phyloP scores from a whole-genome alignment of 2,113 vertebrate species.

The Gasterosteus aculeatus region DNA sequence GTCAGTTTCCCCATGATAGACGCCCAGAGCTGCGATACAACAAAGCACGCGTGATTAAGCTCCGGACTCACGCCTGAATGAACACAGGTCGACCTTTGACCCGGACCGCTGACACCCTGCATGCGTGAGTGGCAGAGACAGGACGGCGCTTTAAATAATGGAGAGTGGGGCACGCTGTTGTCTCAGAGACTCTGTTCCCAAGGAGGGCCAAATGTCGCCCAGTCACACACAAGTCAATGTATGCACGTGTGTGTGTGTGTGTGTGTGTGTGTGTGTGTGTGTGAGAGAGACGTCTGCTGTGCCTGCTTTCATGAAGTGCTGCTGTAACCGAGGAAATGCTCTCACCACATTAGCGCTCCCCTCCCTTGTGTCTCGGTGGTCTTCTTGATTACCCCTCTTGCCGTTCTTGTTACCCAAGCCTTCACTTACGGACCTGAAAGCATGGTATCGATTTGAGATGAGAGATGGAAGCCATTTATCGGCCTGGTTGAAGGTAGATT shows the following conservation, averaged over 20 bases:
- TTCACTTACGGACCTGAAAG: conserved; percentile 73
- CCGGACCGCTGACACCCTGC: conserved; percentile 26
- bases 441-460: conserved; percentile 61
- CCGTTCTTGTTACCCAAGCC: conserved; percentile 60
- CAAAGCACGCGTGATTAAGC: conserved; percentile 59
- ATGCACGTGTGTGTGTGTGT: conserved; percentile 2
- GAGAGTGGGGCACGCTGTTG: conserved; percentile 22
- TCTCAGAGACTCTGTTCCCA: conserved; percentile 34
- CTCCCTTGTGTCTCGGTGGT: conserved; percentile 62
- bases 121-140: conserved; percentile 11
- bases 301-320: conserved; percentile 30
- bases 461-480: conserved; percentile 48
- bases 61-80: conserved; percentile 34
- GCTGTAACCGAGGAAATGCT: conserved; percentile 62
- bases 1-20: conserved; percentile 44
- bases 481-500: conserved; percentile 24
- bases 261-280: conserved; percentile 22
- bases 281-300: conserved; percentile 7
- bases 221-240: conserved; percentile 6
- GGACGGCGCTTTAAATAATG: conserved; percentile 41
- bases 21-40: conserved; percentile 40
- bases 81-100: conserved; percentile 56
- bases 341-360: conserved; percentile 60
- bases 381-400: conserved; percentile 69
- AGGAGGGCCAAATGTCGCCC: conserved; percentile 39